These are phyloP conservation scores for Whitmania pigra DNA, from an alignment of 1,140 invertebrate genomes.

Conservation along the genomic window DNA sequence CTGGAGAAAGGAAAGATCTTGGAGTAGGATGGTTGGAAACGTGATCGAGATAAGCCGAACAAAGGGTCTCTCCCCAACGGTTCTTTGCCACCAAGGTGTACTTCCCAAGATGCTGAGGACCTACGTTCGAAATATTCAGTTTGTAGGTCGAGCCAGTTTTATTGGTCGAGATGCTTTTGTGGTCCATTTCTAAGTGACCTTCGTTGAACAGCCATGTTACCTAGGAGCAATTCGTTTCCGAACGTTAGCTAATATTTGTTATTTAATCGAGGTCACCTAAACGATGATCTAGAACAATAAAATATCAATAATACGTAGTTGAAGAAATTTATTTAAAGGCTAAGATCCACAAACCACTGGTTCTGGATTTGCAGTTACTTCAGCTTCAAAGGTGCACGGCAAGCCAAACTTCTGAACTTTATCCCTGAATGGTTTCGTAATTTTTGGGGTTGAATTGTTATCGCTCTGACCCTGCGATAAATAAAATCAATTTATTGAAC, in stretches of 20 bases:
- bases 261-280: background rate
- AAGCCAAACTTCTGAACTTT: constrained; percentile 43
- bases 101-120: constrained; percentile 39
- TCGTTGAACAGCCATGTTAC: constrained; percentile 62
- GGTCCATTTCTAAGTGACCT: constrained; percentile 52
- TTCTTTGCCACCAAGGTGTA: constrained; percentile 43
- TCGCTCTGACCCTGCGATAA: background rate
- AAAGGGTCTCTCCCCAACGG: constrained; percentile 42
- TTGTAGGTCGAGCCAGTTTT: constrained; percentile 50
- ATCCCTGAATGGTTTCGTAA: constrained; percentile 38
- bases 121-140: constrained; percentile 46
- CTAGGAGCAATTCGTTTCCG: constrained; percentile 35
- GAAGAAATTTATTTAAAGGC: too few species aligned
- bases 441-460: constrained; percentile 36
- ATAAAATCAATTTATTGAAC: too few species aligned
- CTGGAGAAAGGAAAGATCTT: constrained; percentile 6
- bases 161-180: constrained; percentile 58
- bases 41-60: constrained; percentile 37
- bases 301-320: too few species aligned
- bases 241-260: background rate
- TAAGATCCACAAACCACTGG: constrained; percentile 51
- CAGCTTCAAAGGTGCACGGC: constrained; percentile 57
- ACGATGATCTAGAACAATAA: background rate
- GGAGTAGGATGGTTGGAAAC: constrained; percentile 40
- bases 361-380: constrained; percentile 55